These are phyloP conservation scores for Barypeithes pellucidus DNA, from an alignment of 2,888 invertebrate species.

Conservation along the genomic window DNA sequence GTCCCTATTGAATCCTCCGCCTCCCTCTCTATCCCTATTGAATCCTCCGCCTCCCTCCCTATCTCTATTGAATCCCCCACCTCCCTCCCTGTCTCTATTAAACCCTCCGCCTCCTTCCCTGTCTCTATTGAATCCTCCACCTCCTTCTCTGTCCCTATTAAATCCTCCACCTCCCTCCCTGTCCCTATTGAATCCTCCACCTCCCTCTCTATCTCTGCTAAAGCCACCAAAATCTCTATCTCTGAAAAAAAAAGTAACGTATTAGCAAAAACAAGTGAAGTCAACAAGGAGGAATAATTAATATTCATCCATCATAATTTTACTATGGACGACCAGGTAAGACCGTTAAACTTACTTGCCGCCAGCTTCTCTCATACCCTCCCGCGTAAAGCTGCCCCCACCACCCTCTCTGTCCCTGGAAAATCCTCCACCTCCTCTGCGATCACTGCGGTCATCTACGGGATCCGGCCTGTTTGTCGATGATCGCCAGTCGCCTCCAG, in stretches of 20 bases:
- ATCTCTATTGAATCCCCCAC: too few species aligned
- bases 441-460: slow-evolving; percentile 59
- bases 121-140: slow-evolving; percentile 32
- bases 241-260: slow-evolving; percentile 17
- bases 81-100: slow-evolving; percentile 3
- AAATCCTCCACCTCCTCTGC: slow-evolving; percentile 62
- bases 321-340: too few species aligned
- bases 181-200: too few species aligned
- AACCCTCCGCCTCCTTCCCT: slow-evolving; percentile 28
- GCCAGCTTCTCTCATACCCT: slow-evolving; percentile 56
- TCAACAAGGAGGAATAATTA: too few species aligned
- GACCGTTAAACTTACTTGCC: slow-evolving; percentile 27
- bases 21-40: too few species aligned
- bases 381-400: slow-evolving; percentile 59
- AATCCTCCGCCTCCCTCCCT: too few species aligned
- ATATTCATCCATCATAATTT: too few species aligned
- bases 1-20: slow-evolving; percentile 36
- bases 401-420: slow-evolving; percentile 58
- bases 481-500: slow-evolving; percentile 85
- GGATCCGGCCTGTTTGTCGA: slow-evolving; percentile 73
- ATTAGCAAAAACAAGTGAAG: too few species aligned
- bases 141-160: too few species aligned
- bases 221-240: slow-evolving; percentile 40
- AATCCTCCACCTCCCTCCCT: too few species aligned
- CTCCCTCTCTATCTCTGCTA: slow-evolving; percentile 5